Evolutionary conservation across 2,888 invertebrate species (phyloP).

Genomic region (Himalopsyche kuldschensis): DNA sequence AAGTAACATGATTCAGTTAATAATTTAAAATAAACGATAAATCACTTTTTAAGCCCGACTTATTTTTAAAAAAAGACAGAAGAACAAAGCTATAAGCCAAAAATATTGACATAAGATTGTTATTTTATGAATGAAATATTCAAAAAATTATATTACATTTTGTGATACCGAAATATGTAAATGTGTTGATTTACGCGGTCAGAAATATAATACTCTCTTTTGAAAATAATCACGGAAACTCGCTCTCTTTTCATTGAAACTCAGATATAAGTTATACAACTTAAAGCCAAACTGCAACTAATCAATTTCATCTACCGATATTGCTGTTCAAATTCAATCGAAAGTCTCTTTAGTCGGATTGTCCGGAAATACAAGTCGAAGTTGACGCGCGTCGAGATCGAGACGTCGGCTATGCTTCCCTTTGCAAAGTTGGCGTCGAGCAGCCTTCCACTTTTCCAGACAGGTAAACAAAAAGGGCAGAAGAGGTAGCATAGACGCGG

Average conservation of each 20-base stretch:
- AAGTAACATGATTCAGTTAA: too few relatives aligned
- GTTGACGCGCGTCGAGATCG: neutral
- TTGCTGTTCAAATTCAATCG: neutral
- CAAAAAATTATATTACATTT: too few relatives aligned
- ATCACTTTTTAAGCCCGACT: too few relatives aligned
- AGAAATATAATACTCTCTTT: too few relatives aligned
- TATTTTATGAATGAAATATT: too few relatives aligned
- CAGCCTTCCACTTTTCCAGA: neutral
- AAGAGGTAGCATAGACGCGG: neutral
- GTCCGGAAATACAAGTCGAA: neutral
- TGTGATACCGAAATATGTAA: too few relatives aligned
- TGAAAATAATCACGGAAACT: neutral
- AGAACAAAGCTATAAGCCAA: too few relatives aligned
- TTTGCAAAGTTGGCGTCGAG: neutral
- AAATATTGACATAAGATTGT: too few relatives aligned
- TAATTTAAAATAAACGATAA: too few relatives aligned
- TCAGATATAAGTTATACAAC: neutral
- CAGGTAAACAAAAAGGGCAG: constrained; percentile 10
- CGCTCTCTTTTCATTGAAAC: neutral
- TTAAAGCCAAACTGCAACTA: neutral
- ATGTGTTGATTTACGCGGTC: too few relatives aligned
- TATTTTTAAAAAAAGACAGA: too few relatives aligned
- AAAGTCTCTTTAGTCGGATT: neutral
- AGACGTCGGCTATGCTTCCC: neutral
- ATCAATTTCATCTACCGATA: neutral